Base-by-base conservation (phyloP, 2,113 vertebrate genomes). In the Panthera leo region DNA sequence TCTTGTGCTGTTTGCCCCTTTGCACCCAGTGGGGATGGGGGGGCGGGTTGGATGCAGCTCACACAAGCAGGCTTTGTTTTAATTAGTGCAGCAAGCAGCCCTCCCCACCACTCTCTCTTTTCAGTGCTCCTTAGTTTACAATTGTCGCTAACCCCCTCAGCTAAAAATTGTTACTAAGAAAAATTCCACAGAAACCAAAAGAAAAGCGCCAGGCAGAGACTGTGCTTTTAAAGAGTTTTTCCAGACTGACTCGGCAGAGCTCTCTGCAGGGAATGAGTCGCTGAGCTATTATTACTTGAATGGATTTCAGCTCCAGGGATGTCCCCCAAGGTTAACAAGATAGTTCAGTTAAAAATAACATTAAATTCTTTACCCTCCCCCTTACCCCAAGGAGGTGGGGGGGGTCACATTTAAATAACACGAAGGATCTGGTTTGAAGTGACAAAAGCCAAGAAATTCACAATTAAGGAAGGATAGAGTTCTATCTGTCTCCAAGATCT, bases 321-420 rank as follows among this genome's bases (percentile, higher is more conserved):
- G 27, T 94, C 67, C 90, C 92, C 51, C 34, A 93, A 97, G 92
- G 85, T 98, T 98, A 98, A 98, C 82, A 96, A 96, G 96, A 94
- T 12, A 93, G 92, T 97, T 98, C 89, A 94, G 84, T 95, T 97
- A 97, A 98, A 98, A 98, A 98, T 90, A 98, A 89, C 51, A 91
- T 89, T 95, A 96, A 93, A 97, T 95, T 97, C 83, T 68, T 78
- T 85, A 75, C 34, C 48, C 34, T 70, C 11, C 10, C 31, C 67
- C 10, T 94, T 82, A 73, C 23, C 87, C 80, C 23, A 2, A 89
- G 90, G 8, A 0, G 2, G 0, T 4, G 5, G 2, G 2, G 2
- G 2, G 92, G 92, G 55, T 15, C 48, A 6, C 87, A 78, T 91
- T 92, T 31, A 39, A 90, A 89, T 70, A 67, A 29, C 39, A 73